Base-by-base conservation (phyloP, 2,888 invertebrate genomes). In the Volucella bombylans region DNA sequence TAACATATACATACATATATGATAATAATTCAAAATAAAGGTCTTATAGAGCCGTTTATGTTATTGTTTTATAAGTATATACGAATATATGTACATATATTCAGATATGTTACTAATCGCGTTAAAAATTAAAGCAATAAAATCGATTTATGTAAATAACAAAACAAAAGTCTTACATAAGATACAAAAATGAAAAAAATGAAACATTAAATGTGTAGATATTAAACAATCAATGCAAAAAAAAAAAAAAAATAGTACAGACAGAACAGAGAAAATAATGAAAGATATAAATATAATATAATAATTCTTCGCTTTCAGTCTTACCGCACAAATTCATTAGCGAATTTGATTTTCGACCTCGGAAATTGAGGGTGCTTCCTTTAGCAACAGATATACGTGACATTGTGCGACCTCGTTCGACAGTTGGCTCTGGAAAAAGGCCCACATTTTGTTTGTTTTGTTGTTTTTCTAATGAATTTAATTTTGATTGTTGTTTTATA, bases 311-410 rank as follows among this genome's bases (percentile, higher is more conserved):
- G 79, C 85, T 89, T 90, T 90, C 91, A 92, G 92, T 94, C 97
- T 97, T 97, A 97, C 97, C 97, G 95, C 96, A 96, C 94, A 97
- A 94, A 95, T 97, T 97, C 96, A 97, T 96, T 94, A 97, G 95
- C 93, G 97, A 97, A 95, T 96, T 97, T 93, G 97, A 97, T 94
- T 97, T 97, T 95, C 97, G 95, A 92, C 94, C 94, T 94, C 96
- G 96, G 95, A 96, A 96, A 96, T 96, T 96, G 93, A 95, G 94
- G 93, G 96, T 95, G 94, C 94, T 94, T 91, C 93, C 93, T 94
- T 95, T 94, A 93, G 94, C 94, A 92, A 97, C 96, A 95, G 96
- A 94, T 94, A 95, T 94, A 93, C 94, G 91, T 89, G 92, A 92
- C 90, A 93, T 92, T 92, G 92, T 93, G 91, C 93, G 93, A 90